Evolutionary conservation across 2,113 vertebrate genomes (phyloP), one percentile per base, ranked within the genome.

Genomic region (Saguinus midas): DNA sequence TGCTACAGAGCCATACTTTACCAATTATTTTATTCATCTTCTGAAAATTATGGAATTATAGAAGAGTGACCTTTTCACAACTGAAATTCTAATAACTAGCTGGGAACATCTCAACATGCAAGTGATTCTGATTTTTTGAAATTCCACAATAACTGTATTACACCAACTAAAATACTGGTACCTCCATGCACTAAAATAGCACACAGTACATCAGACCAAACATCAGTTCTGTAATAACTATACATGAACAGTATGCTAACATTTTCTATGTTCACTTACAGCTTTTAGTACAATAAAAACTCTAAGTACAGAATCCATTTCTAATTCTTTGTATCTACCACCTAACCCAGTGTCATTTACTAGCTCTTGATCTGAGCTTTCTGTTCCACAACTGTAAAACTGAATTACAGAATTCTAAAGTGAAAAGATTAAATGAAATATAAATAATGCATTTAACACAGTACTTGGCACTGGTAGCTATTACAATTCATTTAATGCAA

Each of bases 401-500:
- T 81, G 6, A 95, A 88, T 83, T 92, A 73, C 4, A 81, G 3
- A 20, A 66, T 20, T 93, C 72, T 72, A 81, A 82, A 85, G 14
- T 90, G 45, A 86, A 73, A 78, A 66, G 21, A 86, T 70, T 87
- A 95, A 90, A 85, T 61, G 20, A 93, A 79, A 81, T 70, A 25
- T 91, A 97, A 91, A 70, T 87, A 93, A 96, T 84, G 14, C 68
- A 95, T 80, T 95, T 78, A 84, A 86, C 16, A 43, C 6, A 92
- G 40, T 70, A 40, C 45, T 76, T 40, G 37, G 40, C 29, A 96
- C 37, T 90, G 58, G 68, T 58, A 58, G 81, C 84, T 92, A 86
- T 86, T 68, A 80, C 37, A 64, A 73, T 79, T 95, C 76, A 83
- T 87, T 96, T 80, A 84, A 93, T 75, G 86, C 68, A 95, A 82